Percentiles rank a stretch among this genome's conserved stretches.
Evolutionary conservation across 2,888 invertebrate species (phyloP).

Genomic region (Morpho deidamia): DNA sequence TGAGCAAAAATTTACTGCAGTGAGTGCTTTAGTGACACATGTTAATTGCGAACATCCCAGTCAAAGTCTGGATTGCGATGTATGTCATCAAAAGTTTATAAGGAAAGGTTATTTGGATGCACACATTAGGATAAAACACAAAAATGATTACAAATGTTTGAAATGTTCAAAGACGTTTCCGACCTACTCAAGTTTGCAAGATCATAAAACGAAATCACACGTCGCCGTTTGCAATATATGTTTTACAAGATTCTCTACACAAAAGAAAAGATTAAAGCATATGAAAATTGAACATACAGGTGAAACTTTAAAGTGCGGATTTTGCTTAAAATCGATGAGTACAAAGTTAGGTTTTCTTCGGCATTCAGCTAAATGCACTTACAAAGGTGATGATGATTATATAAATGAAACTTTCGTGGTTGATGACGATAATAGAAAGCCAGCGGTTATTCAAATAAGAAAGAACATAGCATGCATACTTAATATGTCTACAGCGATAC

Average conservation of each 20-base stretch:
- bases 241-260: constrained; percentile 44
- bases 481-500: constrained; percentile 58
- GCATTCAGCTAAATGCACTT: constrained; percentile 46
- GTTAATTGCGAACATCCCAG: constrained; percentile 45
- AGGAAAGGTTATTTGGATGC: constrained; percentile 48
- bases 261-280: constrained; percentile 44
- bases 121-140: constrained; percentile 46
- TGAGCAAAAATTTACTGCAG: constrained; percentile 38
- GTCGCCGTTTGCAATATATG: constrained; percentile 54
- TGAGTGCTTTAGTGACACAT: constrained; percentile 48
- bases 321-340: constrained; percentile 44
- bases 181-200: constrained; percentile 36
- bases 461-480: constrained; percentile 49
- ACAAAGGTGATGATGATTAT: constrained; percentile 22
- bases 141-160: constrained; percentile 39
- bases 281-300: constrained; percentile 48
- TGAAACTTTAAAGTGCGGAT: constrained; percentile 43
- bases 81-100: constrained; percentile 47
- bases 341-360: constrained; percentile 50
- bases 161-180: constrained; percentile 43
- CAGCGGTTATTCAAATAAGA: constrained; percentile 41
- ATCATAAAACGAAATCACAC: constrained; percentile 47
- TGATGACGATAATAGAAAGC: constrained; percentile 32
- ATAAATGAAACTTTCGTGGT: constrained; percentile 21
- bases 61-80: constrained; percentile 40